phyloP scores from a whole-genome alignment of 2,888 invertebrate genomes.

The Cylindroiulus punctatus region DNA sequence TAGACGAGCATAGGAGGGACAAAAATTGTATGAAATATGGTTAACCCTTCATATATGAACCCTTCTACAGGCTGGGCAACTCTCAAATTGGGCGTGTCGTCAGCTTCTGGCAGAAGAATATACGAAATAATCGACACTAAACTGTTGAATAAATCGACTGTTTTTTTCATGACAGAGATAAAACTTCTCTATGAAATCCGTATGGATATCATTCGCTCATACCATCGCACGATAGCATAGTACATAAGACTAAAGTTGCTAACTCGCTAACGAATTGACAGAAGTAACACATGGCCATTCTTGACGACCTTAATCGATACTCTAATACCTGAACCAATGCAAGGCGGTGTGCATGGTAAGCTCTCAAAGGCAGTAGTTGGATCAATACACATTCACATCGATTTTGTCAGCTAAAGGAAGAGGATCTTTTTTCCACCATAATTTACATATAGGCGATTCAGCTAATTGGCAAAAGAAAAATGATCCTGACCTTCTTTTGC shows the following conservation, averaged over 20 bases:
- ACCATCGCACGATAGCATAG: neutral
- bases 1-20: neutral
- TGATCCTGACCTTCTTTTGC: neutral
- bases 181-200: no score
- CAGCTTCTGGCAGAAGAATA: neutral
- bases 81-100: neutral
- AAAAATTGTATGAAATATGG: neutral
- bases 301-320: neutral
- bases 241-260: neutral
- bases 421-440: neutral
- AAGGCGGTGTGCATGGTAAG: neutral
- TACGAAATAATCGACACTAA: no score
- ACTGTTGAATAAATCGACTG: no score
- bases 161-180: no score
- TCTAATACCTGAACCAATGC: neutral
- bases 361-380: neutral
- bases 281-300: neutral
- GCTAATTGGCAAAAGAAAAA: neutral
- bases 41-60: neutral
- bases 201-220: no score
- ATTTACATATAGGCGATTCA: neutral
- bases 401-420: neutral
- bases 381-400: neutral
- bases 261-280: neutral
- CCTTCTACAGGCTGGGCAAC: neutral